Percentiles rank a stretch among this genome's conserved stretches.
These are phyloP conservation scores for Neomonachus schauinslandi DNA, from an alignment of 2,113 vertebrate genomes.

Conservation along the genomic window DNA sequence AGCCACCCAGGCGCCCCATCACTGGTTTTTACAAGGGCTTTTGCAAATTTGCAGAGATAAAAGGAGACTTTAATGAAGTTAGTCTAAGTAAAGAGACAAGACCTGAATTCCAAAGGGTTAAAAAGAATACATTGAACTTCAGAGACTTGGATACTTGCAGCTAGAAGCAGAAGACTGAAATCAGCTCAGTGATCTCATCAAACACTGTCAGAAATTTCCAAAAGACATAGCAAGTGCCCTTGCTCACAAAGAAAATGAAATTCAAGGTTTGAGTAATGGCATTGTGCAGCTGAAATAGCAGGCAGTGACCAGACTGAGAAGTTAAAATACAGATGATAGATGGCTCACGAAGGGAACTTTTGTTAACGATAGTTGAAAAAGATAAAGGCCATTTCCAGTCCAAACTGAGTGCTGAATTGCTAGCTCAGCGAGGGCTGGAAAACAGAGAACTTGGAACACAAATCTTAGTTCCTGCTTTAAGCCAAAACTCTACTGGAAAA, in stretches of 20 bases:
- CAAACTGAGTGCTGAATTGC: not conserved
- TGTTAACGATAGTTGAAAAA: slow-evolving; percentile 24
- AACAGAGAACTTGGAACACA: not conserved
- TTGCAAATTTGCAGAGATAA: not conserved
- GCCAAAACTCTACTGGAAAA: not conserved
- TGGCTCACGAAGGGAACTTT: slow-evolving; percentile 40
- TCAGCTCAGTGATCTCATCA: not conserved
- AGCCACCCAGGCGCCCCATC: too few relatives aligned
- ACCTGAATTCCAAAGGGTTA: not conserved
- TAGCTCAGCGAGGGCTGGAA: not conserved
- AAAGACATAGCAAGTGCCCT: not conserved
- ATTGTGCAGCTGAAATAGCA: not conserved
- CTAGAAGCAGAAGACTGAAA: not conserved
- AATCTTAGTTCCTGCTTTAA: not conserved
- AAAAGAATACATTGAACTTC: not conserved
- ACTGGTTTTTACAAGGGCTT: not conserved
- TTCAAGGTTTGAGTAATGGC: not conserved
- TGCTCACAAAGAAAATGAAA: slow-evolving; percentile 44
- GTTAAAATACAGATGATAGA: slow-evolving; percentile 32
- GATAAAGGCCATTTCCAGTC: slow-evolving; percentile 47
- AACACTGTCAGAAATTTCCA: slow-evolving; percentile 1
- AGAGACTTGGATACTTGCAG: not conserved
- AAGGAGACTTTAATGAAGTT: not conserved
- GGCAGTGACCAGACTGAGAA: slow-evolving; percentile 53
- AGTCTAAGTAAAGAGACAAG: not conserved